These are phyloP conservation scores for Hedya salicella DNA, from an alignment of 2,888 invertebrate genomes.

Conservation along the genomic window DNA sequence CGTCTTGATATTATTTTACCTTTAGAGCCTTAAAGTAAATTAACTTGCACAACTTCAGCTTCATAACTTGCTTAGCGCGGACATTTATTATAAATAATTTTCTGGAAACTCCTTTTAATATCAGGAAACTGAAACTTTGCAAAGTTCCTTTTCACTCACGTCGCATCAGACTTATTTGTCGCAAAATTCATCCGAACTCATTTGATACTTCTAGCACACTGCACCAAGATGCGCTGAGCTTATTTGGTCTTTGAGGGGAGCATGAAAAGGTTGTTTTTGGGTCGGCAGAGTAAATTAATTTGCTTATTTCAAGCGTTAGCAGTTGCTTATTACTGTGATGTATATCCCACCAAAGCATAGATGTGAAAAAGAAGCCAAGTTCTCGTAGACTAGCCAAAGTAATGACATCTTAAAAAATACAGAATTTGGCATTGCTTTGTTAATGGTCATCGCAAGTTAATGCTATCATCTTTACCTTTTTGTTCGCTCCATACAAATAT, in stretches of 20 bases:
- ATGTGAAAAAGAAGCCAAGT: too few species aligned
- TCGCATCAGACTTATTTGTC: slow-evolving; percentile 6
- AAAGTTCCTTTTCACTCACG: slow-evolving; percentile 6
- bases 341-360: background rate
- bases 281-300: slow-evolving; percentile 6
- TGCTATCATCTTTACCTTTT: too few species aligned
- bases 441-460: too few species aligned
- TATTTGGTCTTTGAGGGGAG: slow-evolving; percentile 1
- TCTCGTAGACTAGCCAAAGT: too few species aligned
- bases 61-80: slow-evolving; percentile 5
- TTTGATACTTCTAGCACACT: slow-evolving; percentile 4
- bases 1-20: background rate
- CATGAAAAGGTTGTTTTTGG: slow-evolving; percentile 14
- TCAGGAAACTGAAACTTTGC: slow-evolving; percentile 6
- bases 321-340: slow-evolving; percentile 27
- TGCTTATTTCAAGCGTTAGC: slow-evolving; percentile 18
- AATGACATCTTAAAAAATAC: too few species aligned
- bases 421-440: too few species aligned
- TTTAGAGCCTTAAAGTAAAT: background rate
- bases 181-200: slow-evolving; percentile 15
- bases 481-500: too few species aligned
- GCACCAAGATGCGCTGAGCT: too few species aligned
- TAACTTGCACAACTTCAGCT: slow-evolving; percentile 1
- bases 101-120: slow-evolving; percentile 19
- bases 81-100: slow-evolving; percentile 19